These are phyloP conservation scores for Ctena decussata DNA, from an alignment of 2,888 invertebrate genomes.

Conservation along the genomic window DNA sequence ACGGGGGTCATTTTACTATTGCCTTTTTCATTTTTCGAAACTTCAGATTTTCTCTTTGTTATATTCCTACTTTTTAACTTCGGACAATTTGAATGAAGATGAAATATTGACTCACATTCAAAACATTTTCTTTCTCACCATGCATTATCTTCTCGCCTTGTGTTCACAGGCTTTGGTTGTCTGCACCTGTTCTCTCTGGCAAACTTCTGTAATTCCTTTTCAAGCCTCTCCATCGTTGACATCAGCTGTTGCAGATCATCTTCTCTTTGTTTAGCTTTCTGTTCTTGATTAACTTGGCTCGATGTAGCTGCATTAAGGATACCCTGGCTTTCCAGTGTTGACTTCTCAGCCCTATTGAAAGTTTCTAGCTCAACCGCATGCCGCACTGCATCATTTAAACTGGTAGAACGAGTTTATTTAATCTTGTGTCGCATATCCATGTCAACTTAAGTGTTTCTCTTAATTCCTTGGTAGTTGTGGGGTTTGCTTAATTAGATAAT, in stretches of 20 bases:
- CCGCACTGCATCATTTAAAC: too few species aligned
- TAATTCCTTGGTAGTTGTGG: constrained; percentile 21
- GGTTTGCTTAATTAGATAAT: constrained; percentile 28
- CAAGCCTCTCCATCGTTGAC: not conserved
- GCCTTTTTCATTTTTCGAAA: not conserved
- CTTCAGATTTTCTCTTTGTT: not conserved
- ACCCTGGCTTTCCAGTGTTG: not conserved
- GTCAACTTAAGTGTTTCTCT: constrained; percentile 3
- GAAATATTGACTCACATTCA: not conserved
- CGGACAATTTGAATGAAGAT: not conserved
- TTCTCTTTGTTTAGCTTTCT: not conserved
- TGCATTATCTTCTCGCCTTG: too few species aligned
- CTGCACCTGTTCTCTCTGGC: not conserved
- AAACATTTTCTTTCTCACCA: not conserved
- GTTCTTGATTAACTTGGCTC: not conserved
- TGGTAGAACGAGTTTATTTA: too few species aligned
- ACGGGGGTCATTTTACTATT: not conserved
- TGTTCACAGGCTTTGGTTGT: not conserved
- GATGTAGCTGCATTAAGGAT: not conserved
- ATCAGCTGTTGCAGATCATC: not conserved
- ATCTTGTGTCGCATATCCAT: not conserved
- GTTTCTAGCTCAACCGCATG: too few species aligned
- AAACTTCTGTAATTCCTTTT: not conserved
- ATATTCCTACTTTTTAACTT: not conserved
- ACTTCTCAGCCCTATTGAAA: not conserved